Percentiles rank a stretch among this genome's conserved stretches.
Conservation (phyloP, 2,113 vertebrate genomes). For the Etheostoma spectabile region DNA sequence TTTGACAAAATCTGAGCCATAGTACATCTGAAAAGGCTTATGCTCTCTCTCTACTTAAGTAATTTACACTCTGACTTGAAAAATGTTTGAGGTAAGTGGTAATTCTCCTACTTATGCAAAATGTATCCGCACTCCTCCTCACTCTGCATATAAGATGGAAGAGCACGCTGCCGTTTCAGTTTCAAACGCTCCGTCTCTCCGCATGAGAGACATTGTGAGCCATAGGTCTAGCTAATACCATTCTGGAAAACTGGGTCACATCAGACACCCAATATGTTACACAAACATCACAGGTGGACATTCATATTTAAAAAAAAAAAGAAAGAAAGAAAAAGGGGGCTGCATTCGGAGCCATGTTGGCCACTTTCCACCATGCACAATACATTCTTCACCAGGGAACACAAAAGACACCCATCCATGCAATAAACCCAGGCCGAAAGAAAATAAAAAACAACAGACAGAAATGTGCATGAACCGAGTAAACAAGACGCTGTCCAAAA, state of each 20-base stretch:
- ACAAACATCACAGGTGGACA: conserved; percentile 74
- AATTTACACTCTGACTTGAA: conserved; percentile 61
- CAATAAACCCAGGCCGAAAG: conserved; percentile 70
- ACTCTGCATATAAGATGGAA: conserved; percentile 50
- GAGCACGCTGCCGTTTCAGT: conserved; percentile 38
- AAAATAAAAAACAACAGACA: conserved; percentile 26
- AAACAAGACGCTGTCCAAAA: conserved; percentile 50
- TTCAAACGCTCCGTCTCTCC: conserved; percentile 39
- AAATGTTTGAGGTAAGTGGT: conserved; percentile 60
- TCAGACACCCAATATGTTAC: conserved; percentile 62
- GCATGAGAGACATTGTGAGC: conserved; percentile 27
- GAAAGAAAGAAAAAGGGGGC: conserved; percentile 44
- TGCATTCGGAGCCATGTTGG: conserved; percentile 69
- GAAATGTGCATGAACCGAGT: conserved; percentile 33
- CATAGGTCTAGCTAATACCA: conserved; percentile 47
- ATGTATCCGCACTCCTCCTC: conserved; percentile 57
- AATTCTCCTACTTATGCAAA: conserved; percentile 67
- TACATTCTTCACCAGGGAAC: conserved; percentile 45
- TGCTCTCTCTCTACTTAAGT: conserved; percentile 52
- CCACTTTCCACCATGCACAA: conserved; percentile 74
- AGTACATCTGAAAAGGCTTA: conserved; percentile 49
- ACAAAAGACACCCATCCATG: conserved; percentile 74
- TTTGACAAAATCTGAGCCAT: conserved; percentile 48
- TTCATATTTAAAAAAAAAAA: conserved; percentile 44
- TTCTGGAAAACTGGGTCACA: conserved; percentile 61